phyloP scores from a whole-genome alignment of 2,888 invertebrate species.

The Lasiommata megera region DNA sequence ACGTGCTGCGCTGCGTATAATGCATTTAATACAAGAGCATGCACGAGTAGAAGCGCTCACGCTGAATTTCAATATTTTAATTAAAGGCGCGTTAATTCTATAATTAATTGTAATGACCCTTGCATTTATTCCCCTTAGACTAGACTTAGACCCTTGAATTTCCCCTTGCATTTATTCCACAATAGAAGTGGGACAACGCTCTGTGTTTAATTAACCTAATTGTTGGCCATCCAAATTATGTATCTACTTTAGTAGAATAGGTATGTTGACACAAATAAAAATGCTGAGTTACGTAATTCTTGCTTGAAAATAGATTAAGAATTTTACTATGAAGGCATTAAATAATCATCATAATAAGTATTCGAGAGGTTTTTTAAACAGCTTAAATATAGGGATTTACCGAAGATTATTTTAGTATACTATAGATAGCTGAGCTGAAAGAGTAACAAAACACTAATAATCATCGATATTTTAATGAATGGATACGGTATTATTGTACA shows the following conservation, averaged over 20 bases:
- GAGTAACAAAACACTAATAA: too few relatives aligned
- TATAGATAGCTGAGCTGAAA: too few relatives aligned
- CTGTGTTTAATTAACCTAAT: constrained; percentile 23
- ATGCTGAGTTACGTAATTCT: background rate
- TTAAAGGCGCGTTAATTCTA: constrained; percentile 34
- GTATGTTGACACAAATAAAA: background rate
- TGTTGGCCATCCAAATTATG: constrained; percentile 1
- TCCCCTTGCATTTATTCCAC: constrained; percentile 17
- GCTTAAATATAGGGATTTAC: too few relatives aligned
- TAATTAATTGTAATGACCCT: constrained; percentile 27
- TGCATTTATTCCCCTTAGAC: too few relatives aligned
- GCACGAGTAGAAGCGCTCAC: constrained; percentile 36
- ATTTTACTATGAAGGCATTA: too few relatives aligned
- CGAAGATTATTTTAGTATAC: too few relatives aligned
- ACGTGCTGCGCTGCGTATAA: constrained; percentile 40
- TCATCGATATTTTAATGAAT: too few relatives aligned
- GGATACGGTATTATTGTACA: too few relatives aligned
- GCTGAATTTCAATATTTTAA: constrained; percentile 49
- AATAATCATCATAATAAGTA: too few relatives aligned
- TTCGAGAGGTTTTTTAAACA: too few relatives aligned
- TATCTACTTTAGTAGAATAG: background rate
- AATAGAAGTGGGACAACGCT: constrained; percentile 15
- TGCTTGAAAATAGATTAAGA: too few relatives aligned
- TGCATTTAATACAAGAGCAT: constrained; percentile 43
- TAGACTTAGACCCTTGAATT: too few relatives aligned